Evolutionary conservation across 2,888 invertebrate genomes (phyloP).

Genomic region (Drosophila birchii): DNA sequence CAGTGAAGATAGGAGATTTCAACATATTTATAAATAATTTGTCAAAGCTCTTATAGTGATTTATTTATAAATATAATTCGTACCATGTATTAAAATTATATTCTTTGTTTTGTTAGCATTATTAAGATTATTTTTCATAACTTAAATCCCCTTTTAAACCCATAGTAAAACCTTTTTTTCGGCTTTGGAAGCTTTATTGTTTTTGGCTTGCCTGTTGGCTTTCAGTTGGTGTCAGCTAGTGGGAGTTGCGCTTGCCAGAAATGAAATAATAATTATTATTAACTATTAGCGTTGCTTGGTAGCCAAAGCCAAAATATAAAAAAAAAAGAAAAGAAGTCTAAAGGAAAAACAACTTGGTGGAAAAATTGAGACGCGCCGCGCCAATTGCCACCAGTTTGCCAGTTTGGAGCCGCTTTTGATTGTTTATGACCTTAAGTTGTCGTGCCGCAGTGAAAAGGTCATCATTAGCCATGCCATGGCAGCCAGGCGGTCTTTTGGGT

Average conservation of each 20-base stretch:
- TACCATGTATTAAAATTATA: no score
- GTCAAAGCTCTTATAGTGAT: not conserved
- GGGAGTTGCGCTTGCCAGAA: slow-evolving; percentile 79
- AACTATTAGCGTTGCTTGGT: slow-evolving; percentile 78
- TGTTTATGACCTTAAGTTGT: slow-evolving; percentile 83
- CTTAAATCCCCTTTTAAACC: not conserved
- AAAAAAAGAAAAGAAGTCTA: not conserved
- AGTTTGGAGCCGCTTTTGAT: slow-evolving; percentile 71
- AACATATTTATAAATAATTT: not conserved
- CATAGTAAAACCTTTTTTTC: slow-evolving; percentile 30
- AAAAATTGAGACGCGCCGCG: slow-evolving; percentile 27
- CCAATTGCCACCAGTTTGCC: slow-evolving; percentile 70
- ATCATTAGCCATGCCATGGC: slow-evolving; percentile 70
- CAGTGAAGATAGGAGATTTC: not conserved
- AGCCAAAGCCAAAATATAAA: slow-evolving; percentile 1
- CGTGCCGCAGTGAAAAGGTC: slow-evolving; percentile 82
- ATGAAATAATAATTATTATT: slow-evolving; percentile 82
- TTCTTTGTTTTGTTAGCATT: not conserved
- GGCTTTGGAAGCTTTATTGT: slow-evolving; percentile 65
- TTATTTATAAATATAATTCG: not conserved
- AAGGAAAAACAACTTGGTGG: slow-evolving; percentile 1
- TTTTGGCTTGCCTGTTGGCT: slow-evolving; percentile 63
- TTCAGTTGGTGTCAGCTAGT: slow-evolving; percentile 80
- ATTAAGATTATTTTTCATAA: not conserved
- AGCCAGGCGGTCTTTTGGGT: slow-evolving; percentile 42